Evolutionary conservation across 1,140 invertebrate species (phyloP).

Genomic region (Leucophenga varia): DNA sequence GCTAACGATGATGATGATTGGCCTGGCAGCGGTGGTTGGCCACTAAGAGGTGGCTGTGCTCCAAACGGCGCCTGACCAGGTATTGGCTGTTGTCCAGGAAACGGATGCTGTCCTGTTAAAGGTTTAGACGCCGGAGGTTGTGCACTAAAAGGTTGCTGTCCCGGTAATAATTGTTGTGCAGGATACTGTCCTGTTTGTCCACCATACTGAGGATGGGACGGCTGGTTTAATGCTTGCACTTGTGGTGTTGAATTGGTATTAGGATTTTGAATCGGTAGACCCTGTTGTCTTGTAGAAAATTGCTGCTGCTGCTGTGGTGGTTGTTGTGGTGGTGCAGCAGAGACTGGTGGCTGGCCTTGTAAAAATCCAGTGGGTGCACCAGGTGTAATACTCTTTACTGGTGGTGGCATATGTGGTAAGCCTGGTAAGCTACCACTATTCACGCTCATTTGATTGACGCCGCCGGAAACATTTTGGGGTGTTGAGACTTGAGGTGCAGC

Average conservation of each 20-base stretch:
- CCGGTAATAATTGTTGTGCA: too few species aligned
- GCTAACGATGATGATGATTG: constrained; percentile 18
- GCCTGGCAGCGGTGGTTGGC: constrained; percentile 27
- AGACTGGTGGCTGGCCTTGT: constrained; percentile 18
- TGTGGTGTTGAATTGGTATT: not conserved
- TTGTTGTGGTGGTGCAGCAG: constrained; percentile 1
- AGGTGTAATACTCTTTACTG: constrained; percentile 25
- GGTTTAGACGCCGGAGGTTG: too few species aligned
- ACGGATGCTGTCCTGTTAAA: constrained; percentile 30
- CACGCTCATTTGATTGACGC: constrained; percentile 47
- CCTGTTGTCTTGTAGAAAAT: not conserved
- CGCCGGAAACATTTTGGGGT: constrained; percentile 34
- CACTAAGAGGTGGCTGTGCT: constrained; percentile 18
- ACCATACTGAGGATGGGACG: too few species aligned
- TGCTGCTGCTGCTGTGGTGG: not conserved
- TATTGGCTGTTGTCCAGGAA: constrained; percentile 23
- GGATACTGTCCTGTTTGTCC: too few species aligned
- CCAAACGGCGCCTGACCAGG: constrained; percentile 12
- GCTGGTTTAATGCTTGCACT: too few species aligned
- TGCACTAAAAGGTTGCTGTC: too few species aligned
- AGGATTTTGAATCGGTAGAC: not conserved
- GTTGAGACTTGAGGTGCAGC: constrained; percentile 6
- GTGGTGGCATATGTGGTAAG: constrained; percentile 42
- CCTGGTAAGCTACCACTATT: constrained; percentile 44
- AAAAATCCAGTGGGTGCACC: constrained; percentile 4